These are phyloP conservation scores for Microctenopoma stevenorrisi DNA, from an alignment of 2,797 vertebrate genomes.

Conservation along the genomic window DNA sequence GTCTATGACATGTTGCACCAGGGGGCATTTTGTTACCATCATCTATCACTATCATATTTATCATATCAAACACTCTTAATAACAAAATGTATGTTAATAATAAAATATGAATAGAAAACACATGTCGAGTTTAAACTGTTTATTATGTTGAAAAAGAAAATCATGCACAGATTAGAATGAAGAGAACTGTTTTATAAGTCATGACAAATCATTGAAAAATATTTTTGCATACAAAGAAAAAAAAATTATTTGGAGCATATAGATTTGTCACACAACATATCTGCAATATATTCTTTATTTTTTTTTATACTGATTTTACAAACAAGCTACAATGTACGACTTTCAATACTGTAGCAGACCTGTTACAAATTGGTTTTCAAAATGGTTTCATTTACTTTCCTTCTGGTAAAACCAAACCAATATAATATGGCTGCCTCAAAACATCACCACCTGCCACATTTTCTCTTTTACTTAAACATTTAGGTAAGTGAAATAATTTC, in stretches of 20 bases:
- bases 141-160: slow-evolving; percentile 83
- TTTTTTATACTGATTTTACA: slow-evolving; percentile 69
- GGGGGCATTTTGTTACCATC: no score
- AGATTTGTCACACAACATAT: slow-evolving; percentile 68
- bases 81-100: not conserved
- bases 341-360: slow-evolving; percentile 84
- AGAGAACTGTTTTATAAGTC: slow-evolving; percentile 68
- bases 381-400: slow-evolving; percentile 39
- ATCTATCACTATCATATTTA: no score
- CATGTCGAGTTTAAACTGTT: slow-evolving; percentile 68
- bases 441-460: slow-evolving; percentile 15
- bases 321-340: slow-evolving; percentile 78
- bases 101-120: slow-evolving; percentile 12
- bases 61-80: no score
- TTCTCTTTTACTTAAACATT: slow-evolving; percentile 41
- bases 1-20: no score
- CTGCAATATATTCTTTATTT: slow-evolving; percentile 67
- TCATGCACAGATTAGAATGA: slow-evolving; percentile 75
- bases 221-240: slow-evolving; percentile 75
- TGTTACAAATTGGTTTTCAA: slow-evolving; percentile 43
- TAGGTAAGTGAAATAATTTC: slow-evolving; percentile 49
- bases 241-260: slow-evolving; percentile 69
- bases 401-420: slow-evolving; percentile 38
- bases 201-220: slow-evolving; percentile 80
- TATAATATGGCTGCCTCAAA: slow-evolving; percentile 27